A percentile compares a stretch with the other conserved stretches of the same genome.
Evolutionary conservation across 1,140 invertebrate species (phyloP).

Genomic region (Campoletis sonorensis): DNA sequence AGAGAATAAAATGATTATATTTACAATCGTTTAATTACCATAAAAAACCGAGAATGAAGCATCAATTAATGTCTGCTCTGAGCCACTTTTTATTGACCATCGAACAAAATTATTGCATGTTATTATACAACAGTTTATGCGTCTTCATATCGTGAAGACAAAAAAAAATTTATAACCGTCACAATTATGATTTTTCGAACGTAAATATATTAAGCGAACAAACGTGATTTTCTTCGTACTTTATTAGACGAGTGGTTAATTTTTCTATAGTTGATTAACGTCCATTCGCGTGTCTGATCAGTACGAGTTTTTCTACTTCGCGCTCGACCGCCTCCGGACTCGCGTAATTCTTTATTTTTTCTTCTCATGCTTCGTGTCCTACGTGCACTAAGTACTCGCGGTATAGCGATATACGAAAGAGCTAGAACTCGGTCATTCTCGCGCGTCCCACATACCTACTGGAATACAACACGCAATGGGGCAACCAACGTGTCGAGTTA

Average conservation of each 20-base stretch:
- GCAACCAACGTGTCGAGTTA: slow-evolving; percentile 42
- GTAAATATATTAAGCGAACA: too few relatives aligned
- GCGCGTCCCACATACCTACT: slow-evolving; percentile 43
- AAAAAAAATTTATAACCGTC: too few relatives aligned
- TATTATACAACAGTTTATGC: too few relatives aligned
- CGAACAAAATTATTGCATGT: too few relatives aligned
- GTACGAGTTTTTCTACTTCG: slow-evolving; percentile 18
- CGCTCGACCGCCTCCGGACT: not conserved
- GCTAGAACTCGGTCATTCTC: slow-evolving; percentile 42
- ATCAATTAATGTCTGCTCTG: too few relatives aligned
- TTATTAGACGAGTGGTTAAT: not conserved
- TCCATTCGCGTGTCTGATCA: slow-evolving; percentile 21
- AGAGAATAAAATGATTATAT: too few relatives aligned
- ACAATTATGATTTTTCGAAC: too few relatives aligned
- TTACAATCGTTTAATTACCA: too few relatives aligned
- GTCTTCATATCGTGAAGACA: too few relatives aligned
- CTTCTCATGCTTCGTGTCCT: not conserved
- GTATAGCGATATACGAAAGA: slow-evolving; percentile 25
- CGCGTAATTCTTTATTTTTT: not conserved
- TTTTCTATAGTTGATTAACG: not conserved
- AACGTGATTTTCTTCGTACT: too few relatives aligned
- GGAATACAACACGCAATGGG: slow-evolving; percentile 38
- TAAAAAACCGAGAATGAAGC: too few relatives aligned
- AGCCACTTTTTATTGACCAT: too few relatives aligned
- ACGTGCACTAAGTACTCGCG: not conserved